Conservation (phyloP, 2,113 vertebrate genomes). For the Hemichromis elongatus region DNA sequence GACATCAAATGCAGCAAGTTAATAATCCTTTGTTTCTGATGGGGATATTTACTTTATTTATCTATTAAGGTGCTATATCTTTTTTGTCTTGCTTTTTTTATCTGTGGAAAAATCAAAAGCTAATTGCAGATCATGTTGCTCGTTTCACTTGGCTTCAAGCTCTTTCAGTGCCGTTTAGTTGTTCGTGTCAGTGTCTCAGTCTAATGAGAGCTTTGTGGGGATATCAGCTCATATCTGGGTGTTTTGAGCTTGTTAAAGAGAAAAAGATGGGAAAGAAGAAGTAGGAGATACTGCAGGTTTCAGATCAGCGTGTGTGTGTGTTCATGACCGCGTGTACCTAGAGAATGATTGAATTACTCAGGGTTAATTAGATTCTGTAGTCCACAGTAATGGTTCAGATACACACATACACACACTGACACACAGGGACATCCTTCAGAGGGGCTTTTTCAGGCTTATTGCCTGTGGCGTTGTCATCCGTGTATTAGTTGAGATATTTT, state of each 20-base stretch:
- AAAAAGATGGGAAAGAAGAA: not conserved
- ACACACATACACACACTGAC: not conserved
- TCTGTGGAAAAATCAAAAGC: not conserved
- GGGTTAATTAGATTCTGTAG: conserved; percentile 62
- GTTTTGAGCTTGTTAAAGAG: not conserved
- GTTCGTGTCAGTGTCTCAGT: not conserved
- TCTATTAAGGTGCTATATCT: not conserved
- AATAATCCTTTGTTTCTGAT: too few species aligned
- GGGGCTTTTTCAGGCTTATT: conserved; percentile 34
- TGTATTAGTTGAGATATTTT: conserved; percentile 24
- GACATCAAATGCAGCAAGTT: not conserved
- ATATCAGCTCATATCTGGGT: conserved; percentile 9
- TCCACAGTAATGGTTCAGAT: conserved; percentile 36
- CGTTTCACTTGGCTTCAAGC: not conserved
- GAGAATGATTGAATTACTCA: conserved; percentile 62
- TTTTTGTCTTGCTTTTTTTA: not conserved
- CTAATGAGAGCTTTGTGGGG: not conserved
- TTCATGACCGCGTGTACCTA: conserved; percentile 26
- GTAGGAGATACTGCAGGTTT: not conserved
- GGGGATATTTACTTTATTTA: too few species aligned
- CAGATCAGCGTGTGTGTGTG: not conserved
- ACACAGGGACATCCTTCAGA: conserved; percentile 21
- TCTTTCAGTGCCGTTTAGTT: not conserved
- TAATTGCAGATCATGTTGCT: not conserved
- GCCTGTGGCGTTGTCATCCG: conserved; percentile 27